phyloP scores from a whole-genome alignment of 2,113 vertebrate genomes.

The Thunnus thynnus region DNA sequence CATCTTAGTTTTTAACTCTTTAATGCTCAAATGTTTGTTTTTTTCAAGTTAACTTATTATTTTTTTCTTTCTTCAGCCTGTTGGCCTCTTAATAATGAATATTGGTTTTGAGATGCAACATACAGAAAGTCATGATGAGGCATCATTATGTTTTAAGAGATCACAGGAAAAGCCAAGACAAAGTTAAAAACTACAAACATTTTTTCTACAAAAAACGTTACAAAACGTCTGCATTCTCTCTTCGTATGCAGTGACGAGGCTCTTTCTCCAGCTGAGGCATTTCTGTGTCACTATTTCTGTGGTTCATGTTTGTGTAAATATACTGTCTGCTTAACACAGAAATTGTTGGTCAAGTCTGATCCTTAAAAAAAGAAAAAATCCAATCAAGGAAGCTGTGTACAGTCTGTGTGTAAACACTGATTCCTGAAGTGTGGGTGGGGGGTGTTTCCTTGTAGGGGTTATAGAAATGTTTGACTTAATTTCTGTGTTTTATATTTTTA shows the following conservation, averaged over 20 bases:
- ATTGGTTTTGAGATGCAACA: background rate
- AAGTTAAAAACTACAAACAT: too few species aligned
- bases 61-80: background rate
- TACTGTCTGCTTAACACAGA: slow-evolving; percentile 78
- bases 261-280: slow-evolving; percentile 52
- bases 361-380: slow-evolving; percentile 47
- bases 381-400: slow-evolving; percentile 70
- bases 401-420: slow-evolving; percentile 73
- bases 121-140: background rate
- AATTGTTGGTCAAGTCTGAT: slow-evolving; percentile 67
- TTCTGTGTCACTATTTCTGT: slow-evolving; percentile 72
- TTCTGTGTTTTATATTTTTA: slow-evolving; percentile 91
- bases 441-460: slow-evolving; percentile 73
- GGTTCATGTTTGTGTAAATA: slow-evolving; percentile 80
- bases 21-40: background rate
- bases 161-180: background rate
- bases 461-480: slow-evolving; percentile 85
- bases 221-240: background rate
- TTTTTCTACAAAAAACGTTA: background rate
- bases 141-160: background rate
- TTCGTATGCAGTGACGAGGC: background rate
- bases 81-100: background rate
- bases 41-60: background rate
- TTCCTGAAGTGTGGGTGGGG: slow-evolving; percentile 65
- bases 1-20: background rate